These are phyloP conservation scores for Aldabrachelys gigantea DNA, from an alignment of 2,113 vertebrate species.

Conservation along the genomic window DNA sequence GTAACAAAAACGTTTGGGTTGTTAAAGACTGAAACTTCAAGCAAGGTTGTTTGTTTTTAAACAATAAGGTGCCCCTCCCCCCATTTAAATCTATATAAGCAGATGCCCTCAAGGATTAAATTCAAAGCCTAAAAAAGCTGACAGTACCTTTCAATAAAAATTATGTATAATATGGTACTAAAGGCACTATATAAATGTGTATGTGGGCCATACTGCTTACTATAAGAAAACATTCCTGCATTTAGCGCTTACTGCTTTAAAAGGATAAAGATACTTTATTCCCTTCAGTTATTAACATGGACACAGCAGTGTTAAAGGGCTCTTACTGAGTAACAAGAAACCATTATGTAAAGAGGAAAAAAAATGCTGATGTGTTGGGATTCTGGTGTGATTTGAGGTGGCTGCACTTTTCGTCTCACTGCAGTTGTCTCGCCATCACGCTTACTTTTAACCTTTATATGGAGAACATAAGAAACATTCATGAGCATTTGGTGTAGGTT, in stretches of 20 bases:
- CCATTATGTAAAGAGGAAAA: slow-evolving; percentile 60
- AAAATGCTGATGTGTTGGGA: slow-evolving; percentile 50
- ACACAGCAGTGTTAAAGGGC: slow-evolving; percentile 38
- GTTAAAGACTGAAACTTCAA: background rate
- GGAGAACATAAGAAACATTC: background rate
- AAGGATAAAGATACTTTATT: slow-evolving; percentile 20
- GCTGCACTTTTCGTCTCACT: slow-evolving; percentile 15
- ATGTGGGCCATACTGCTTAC: background rate
- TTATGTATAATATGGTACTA: background rate
- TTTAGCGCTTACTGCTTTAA: slow-evolving; percentile 10
- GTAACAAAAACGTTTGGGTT: background rate
- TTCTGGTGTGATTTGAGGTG: slow-evolving; percentile 8
- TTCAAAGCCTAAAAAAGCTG: background rate
- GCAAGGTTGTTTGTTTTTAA: background rate
- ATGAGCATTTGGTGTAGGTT: background rate
- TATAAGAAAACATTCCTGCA: slow-evolving; percentile 22
- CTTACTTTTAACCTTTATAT: background rate
- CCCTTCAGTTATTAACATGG: slow-evolving; percentile 46
- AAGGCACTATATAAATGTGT: background rate
- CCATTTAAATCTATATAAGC: background rate
- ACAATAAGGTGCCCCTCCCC: background rate
- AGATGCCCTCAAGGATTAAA: slow-evolving; percentile 9
- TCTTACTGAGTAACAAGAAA: slow-evolving; percentile 36
- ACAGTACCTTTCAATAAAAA: background rate
- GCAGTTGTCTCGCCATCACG: background rate